phyloP scores from a whole-genome alignment of 2,113 vertebrate species.

The Polypterus senegalus region DNA sequence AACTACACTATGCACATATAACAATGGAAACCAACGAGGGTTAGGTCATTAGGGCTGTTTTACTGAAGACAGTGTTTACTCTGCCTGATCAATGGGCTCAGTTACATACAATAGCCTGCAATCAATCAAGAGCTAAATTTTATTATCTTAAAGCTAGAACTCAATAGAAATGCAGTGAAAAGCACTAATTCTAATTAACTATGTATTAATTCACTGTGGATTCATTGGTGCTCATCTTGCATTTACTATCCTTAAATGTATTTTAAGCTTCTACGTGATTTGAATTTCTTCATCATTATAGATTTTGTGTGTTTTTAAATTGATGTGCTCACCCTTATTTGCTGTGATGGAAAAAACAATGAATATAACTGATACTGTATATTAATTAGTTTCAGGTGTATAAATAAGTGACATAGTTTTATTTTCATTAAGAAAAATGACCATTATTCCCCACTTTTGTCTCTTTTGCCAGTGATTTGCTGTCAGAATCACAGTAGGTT shows the following conservation, averaged over 20 bases:
- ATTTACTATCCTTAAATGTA: too few species aligned
- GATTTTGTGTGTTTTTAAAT: constrained; percentile 21
- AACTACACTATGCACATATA: neutral
- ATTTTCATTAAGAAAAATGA: constrained; percentile 39
- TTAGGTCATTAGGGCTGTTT: neutral
- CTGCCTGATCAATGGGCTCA: neutral
- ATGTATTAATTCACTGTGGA: too few species aligned
- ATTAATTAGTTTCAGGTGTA: constrained; percentile 29
- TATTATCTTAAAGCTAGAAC: neutral
- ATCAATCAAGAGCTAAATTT: constrained; percentile 4
- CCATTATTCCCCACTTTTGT: constrained; percentile 2
- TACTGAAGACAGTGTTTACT: neutral
- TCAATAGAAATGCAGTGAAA: neutral
- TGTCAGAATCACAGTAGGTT: too few species aligned
- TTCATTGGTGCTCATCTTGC: too few species aligned
- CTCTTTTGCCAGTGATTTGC: too few species aligned
- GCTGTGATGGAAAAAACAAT: constrained; percentile 22
- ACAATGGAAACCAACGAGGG: neutral
- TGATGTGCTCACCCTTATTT: constrained; percentile 20
- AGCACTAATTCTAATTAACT: neutral
- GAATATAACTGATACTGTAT: constrained; percentile 34
- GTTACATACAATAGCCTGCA: neutral
- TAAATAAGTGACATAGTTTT: constrained; percentile 30
- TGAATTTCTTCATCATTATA: neutral
- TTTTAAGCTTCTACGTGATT: too few species aligned